These are phyloP conservation scores for Micromesistius poutassou DNA, from an alignment of 2,797 vertebrate genomes.

Conservation along the genomic window DNA sequence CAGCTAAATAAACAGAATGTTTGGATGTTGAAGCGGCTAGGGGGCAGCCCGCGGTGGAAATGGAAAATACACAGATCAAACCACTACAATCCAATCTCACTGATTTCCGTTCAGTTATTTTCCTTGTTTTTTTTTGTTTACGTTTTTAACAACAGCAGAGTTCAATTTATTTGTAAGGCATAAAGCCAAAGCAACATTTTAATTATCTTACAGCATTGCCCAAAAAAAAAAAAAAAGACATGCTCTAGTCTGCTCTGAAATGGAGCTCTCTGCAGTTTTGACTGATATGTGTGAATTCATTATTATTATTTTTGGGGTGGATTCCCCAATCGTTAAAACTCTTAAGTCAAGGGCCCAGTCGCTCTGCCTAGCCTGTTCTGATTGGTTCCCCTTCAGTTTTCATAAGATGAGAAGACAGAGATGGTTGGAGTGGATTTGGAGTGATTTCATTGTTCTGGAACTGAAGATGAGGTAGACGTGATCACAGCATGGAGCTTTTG, in stretches of 20 bases:
- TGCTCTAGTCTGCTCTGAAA: not conserved
- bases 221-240: not conserved
- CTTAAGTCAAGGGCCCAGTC: not conserved
- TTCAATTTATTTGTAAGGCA: conserved; percentile 1
- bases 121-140: not conserved
- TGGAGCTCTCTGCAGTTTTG: not conserved
- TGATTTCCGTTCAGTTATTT: not conserved
- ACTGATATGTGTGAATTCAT: not conserved
- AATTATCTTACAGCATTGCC: not conserved
- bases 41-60: not conserved
- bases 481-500: not conserved
- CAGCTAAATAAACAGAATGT: not conserved
- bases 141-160: not conserved
- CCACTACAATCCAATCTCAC: not conserved
- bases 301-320: not conserved
- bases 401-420: not conserved
- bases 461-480: not conserved
- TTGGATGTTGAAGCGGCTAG: not conserved
- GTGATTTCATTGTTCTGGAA: not conserved
- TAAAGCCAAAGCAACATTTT: not conserved
- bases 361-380: not conserved
- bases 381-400: not conserved
- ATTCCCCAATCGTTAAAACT: not conserved
- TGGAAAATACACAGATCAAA: not conserved
- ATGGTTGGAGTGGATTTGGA: not conserved